Conservation (phyloP, 2,797 vertebrate species). For the Thamnophis elegans region DNA sequence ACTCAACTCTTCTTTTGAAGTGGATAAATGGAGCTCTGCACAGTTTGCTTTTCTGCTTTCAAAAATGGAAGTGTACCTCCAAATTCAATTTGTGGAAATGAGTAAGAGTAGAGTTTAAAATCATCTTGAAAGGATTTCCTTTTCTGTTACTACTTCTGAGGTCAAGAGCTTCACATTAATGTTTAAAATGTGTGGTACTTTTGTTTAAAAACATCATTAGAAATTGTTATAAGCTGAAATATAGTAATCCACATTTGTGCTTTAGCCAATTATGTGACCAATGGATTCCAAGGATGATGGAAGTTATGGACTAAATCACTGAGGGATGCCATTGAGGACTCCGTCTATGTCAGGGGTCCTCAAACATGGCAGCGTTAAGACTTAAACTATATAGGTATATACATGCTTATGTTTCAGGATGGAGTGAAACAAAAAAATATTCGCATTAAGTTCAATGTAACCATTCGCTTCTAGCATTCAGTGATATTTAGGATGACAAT, state of each 20-base stretch:
- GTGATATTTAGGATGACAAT: background rate
- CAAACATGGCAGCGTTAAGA: background rate
- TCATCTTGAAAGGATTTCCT: background rate
- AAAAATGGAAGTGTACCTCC: constrained; percentile 1
- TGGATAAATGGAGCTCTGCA: background rate
- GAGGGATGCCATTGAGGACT: background rate
- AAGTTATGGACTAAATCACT: background rate
- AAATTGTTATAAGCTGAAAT: background rate
- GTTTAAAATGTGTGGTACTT: background rate
- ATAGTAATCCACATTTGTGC: background rate
- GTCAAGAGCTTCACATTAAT: background rate
- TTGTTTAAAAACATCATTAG: background rate
- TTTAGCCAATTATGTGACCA: background rate
- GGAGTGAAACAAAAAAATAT: background rate
- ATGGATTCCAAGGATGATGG: background rate
- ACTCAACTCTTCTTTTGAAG: constrained; percentile 6
- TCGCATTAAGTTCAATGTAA: background rate
- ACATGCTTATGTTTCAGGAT: background rate
- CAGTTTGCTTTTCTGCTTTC: constrained; percentile 22
- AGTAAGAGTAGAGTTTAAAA: background rate
- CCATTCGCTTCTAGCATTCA: background rate
- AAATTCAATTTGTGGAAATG: background rate
- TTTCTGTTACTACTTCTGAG: background rate
- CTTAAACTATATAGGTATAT: too few relatives aligned
- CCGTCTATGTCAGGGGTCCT: background rate